Percentiles rank a stretch among this genome's conserved stretches.
Evolutionary conservation across 92 coral and sea anemone genomes (phyloP).

Genomic region (Virgularia gustaviana): DNA sequence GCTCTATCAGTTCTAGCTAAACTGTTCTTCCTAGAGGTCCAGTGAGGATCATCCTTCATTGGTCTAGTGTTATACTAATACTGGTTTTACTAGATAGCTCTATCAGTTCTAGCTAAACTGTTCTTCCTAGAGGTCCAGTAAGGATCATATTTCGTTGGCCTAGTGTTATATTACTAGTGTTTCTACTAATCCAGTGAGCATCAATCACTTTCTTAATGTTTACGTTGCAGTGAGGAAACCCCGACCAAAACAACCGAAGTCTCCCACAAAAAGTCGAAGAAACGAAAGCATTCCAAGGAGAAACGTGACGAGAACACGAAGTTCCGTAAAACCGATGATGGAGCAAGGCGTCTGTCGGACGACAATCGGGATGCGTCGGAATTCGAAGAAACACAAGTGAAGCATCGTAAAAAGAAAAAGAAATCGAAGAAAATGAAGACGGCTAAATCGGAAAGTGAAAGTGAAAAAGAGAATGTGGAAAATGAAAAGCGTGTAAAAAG

Average conservation of each 20-base stretch:
- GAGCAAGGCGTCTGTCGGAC: constrained; percentile 19
- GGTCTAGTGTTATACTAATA: too few relatives aligned
- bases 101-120: too few relatives aligned
- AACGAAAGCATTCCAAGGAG: constrained; percentile 31
- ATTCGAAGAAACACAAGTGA: constrained; percentile 31
- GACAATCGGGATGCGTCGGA: constrained; percentile 30
- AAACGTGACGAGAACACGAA: constrained; percentile 55
- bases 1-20: too few relatives aligned
- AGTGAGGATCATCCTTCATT: too few relatives aligned
- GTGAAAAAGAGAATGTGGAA: background rate
- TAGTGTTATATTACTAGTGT: too few relatives aligned
- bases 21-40: too few relatives aligned
- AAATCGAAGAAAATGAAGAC: constrained; percentile 57
- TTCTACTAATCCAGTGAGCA: too few relatives aligned
- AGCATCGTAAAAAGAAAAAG: constrained; percentile 41
- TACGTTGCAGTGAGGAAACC: constrained; percentile 30
- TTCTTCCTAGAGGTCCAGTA: too few relatives aligned
- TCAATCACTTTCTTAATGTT: background rate
- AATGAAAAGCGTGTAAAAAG: constrained; percentile 6
- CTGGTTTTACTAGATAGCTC: too few relatives aligned
- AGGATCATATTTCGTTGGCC: too few relatives aligned
- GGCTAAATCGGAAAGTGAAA: background rate
- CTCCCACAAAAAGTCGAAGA: constrained; percentile 5
- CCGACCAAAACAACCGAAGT: constrained; percentile 30
- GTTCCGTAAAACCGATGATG: constrained; percentile 34